Base-by-base conservation (phyloP, 2,888 invertebrate species). In the Cabera pusaria region DNA sequence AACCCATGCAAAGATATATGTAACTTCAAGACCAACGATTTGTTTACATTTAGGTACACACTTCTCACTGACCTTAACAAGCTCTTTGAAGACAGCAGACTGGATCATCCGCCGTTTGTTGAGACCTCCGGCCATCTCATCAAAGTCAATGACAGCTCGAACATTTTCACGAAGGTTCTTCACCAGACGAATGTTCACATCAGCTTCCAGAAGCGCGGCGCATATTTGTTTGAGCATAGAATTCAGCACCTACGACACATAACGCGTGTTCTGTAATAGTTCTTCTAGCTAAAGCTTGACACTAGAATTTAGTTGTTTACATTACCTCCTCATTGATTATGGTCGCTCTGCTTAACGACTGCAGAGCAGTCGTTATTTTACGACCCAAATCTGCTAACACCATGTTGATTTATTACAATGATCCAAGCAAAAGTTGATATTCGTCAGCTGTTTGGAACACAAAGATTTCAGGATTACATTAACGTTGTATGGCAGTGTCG, bases 331-430 rank as follows among this genome's bases (percentile, higher is more conserved):
- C 98, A 91, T 98, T 98, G 65, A 99, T 99, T 52, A 99, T 95
- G 26, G 98, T 98, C 45, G 98, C 98, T 91, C 97, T 97, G 90
- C 98, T 98, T 56, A 99, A 90, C 34, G 98, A 98, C 80, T 98
- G 96, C 84, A 99, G 90, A 50, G 99, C 99, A 84, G 97, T 96
- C 71, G 99, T 99, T 78, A 99, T 99, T 91, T 98, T 98, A 76
- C 99, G 95, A 76, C 99, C 99, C 82, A 99, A 93, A 92, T 99
- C 99, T 69, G 99, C 99, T 93, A 99, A 96, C 82, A 99, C 99
- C 99, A 99, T 99, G 78, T 91, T 94, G 75, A 52, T 58, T 49
- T 49, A 44, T 49, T 59, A 52, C 39, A 21, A 59, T 45, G 44
- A 40, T 45, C 49, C 34, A 32, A 51, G 44, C 49, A 55, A 46